phyloP scores from a whole-genome alignment of 2,888 invertebrate genomes.

The Trimorus sp. region DNA sequence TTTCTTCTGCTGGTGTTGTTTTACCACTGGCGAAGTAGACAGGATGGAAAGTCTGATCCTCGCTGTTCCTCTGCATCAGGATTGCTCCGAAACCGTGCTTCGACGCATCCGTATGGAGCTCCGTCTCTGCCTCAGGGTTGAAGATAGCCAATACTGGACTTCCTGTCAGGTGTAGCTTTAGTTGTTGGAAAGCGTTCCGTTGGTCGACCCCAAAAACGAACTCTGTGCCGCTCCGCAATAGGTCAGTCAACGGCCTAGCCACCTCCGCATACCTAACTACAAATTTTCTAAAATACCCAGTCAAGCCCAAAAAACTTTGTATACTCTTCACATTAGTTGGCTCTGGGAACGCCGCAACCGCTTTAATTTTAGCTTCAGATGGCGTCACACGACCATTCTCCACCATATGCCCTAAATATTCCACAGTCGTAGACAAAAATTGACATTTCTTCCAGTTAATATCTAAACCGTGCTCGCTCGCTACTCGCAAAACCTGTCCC shows the following conservation, averaged over 20 bases:
- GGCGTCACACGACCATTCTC: too few relatives aligned
- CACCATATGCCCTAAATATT: too few relatives aligned
- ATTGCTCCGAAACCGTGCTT: constrained; percentile 11
- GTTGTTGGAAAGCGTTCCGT: constrained; percentile 9
- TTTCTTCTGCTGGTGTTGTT: constrained; percentile 5
- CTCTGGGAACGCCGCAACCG: background rate
- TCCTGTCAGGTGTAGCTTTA: constrained; percentile 15
- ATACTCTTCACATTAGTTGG: background rate
- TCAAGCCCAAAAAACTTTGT: constrained; percentile 13
- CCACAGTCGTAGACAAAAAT: too few relatives aligned
- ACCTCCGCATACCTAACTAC: background rate
- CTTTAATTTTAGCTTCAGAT: too few relatives aligned
- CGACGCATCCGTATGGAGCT: constrained; percentile 50
- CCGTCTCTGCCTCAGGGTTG: constrained; percentile 16
- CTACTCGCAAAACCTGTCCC: too few relatives aligned
- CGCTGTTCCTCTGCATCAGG: background rate
- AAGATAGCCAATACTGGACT: constrained; percentile 44
- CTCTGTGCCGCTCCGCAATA: background rate
- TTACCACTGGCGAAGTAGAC: constrained; percentile 2
- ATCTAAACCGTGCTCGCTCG: too few relatives aligned
- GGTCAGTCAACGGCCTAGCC: constrained; percentile 5
- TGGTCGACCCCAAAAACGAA: constrained; percentile 17
- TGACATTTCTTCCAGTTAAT: too few relatives aligned
- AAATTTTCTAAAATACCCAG: constrained; percentile 12
- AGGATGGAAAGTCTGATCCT: constrained; percentile 9